A percentile compares a stretch with the other conserved stretches of the same genome.
These are phyloP conservation scores for Capitulum mitella DNA, from an alignment of 2,888 invertebrate species.

Conservation along the genomic window DNA sequence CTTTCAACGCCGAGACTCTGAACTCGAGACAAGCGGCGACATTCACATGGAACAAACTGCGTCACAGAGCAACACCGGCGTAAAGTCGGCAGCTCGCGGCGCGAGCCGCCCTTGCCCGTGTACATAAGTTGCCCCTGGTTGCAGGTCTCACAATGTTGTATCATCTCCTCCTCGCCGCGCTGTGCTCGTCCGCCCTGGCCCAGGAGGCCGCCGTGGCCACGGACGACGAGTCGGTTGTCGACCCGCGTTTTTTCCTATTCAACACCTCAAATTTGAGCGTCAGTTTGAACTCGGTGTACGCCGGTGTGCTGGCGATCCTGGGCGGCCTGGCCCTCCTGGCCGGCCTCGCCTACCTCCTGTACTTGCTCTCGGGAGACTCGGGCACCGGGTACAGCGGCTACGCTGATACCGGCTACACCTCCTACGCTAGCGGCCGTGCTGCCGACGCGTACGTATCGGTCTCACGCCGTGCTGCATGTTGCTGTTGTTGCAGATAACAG, in stretches of 20 bases:
- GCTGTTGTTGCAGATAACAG: constrained; percentile 25
- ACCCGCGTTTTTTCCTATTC: constrained; percentile 21
- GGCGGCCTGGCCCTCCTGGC: constrained; percentile 24
- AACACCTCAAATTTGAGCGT: constrained; percentile 18
- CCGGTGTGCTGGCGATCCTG: constrained; percentile 14
- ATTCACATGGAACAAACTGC: neutral
- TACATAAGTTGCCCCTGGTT: neutral
- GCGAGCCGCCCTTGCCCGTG: neutral
- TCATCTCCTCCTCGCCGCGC: neutral
- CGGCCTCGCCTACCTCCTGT: constrained; percentile 11
- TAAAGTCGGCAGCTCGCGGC: neutral
- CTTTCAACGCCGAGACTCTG: neutral
- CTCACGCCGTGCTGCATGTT: neutral
- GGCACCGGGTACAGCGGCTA: neutral
- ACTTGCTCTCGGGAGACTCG: constrained; percentile 3
- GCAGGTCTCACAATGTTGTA: neutral
- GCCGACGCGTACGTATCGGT: constrained; percentile 1
- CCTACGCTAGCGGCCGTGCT: constrained; percentile 5
- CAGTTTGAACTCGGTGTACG: constrained; percentile 19
- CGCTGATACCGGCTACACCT: constrained; percentile 20
- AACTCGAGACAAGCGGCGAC: neutral
- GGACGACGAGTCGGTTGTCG: neutral
- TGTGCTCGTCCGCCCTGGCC: neutral
- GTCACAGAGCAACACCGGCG: neutral
- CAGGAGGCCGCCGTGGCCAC: too few relatives aligned